Base-by-base conservation (phyloP, 2,888 invertebrate species). In the Trichopoda pennipes region DNA sequence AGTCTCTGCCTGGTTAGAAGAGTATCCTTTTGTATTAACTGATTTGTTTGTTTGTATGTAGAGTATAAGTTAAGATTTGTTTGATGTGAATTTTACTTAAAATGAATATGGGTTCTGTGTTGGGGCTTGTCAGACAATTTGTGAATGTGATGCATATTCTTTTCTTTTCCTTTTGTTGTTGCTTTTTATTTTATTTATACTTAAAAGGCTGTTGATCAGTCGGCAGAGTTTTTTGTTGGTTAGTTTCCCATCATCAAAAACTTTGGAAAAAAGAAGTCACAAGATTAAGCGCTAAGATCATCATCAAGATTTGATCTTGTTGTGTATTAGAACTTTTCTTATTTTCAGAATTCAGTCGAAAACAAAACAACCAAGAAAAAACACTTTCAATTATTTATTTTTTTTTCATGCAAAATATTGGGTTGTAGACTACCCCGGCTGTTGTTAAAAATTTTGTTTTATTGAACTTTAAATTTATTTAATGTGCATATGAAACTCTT, bases 271-370 rank as follows among this genome's bases (percentile, higher is more conserved):
- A 47, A 73, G 73, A 85, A 86, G 76, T 84, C 84, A 84, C 83
- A 87, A 86, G 89, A 89, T 88, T 89, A 87, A 86, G 87, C 87
- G 88, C 87, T 89, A 87, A 88, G 89, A 88, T 89, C 88, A 88
- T 87, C 89, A 87, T 85, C 86, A 87, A 86, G 55, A 55, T 68
- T 80, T 79, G 16, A 7, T 87, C 85, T 88, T 88, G 84, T 21
- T 49, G 0, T 49, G 9, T 19, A 6, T 38, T 47, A 14, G 10
- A 55, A 49, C 42, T 56, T 69, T 61, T 51, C n/a, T 64, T 72
- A 17, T 72, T 60, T 61, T 47, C 16, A 42, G 47, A 28, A 56
- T 19, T 49, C 42, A 9, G 19, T 16, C 7, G 8, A 28, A 28
- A 28, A 7, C 28, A 6, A 28, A 28, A 28, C 28, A 28, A 28